Evolutionary conservation across 2,888 invertebrate species (phyloP), one percentile per base, ranked within the genome.

Genomic region (Nemotelus pantherinus): DNA sequence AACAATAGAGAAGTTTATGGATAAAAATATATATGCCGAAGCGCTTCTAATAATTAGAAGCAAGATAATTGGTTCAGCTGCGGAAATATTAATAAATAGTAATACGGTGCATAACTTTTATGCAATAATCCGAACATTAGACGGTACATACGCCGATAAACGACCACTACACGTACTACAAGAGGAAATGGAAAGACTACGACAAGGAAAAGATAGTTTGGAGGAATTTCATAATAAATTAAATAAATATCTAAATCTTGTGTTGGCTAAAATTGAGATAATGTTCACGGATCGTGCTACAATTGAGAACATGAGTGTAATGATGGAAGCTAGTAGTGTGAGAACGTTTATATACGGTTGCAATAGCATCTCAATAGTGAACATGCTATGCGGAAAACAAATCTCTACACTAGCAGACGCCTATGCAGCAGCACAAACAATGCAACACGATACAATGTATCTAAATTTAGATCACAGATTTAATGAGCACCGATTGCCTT

Each of bases 91-190:
- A 1, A 1, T 57, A 10, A 57, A 57, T 2, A 57, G 25, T 10
- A 57, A 57, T 57, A 10, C 10, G 57, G 25, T 57, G 25, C 25
- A 1, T 25, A 25, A 25, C 1, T 25, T 25, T n/a, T n/a, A n/a
- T n/a, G n/a, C 0, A 25, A 25, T 25, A 25, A 25, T 25, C 25
- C 25, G 25, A 25, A 25, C 25, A 25, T 10, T 65, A 65, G 9
- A 44, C 47, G 41, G 10, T 41, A 39, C 65, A 65, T 45, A 65
- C 2, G 4, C 65, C 9, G 44, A 65, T n/a, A 65, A 65, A 65
- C n/a, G 47, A 65, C 65, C 65, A 1, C n/a, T 45, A 45, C 47
- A 2, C 45, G 65, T 65, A 5, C n/a, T 65, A 5, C n/a, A 47
- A 65, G 10, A 65, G 10, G 44, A 65, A 47, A 65, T 65, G 65